Conservation (phyloP, 2,113 vertebrate genomes). For the Microcebus griseorufus region DNA sequence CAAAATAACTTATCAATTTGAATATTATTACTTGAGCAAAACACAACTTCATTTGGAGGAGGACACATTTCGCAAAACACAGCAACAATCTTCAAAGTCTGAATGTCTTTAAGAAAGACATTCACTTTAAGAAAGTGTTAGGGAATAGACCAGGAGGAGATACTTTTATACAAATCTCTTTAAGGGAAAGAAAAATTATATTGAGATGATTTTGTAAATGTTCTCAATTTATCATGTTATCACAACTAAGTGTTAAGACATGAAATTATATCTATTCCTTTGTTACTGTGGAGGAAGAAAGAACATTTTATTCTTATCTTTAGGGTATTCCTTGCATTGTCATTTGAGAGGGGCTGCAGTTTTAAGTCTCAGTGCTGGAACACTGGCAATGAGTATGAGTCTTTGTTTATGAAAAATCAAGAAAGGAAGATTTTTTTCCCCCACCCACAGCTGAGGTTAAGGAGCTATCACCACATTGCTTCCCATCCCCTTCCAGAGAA, state of each 20-base stretch:
- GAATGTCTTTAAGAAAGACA: too few species aligned
- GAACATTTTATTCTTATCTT: not conserved
- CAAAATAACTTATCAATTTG: not conserved
- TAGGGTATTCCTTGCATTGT: not conserved
- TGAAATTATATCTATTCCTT: not conserved
- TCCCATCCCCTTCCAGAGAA: not conserved
- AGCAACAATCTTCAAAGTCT: not conserved
- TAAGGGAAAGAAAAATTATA: not conserved
- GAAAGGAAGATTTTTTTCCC: not conserved
- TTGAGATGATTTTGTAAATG: not conserved
- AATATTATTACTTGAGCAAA: constrained; percentile 39
- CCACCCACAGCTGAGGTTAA: not conserved
- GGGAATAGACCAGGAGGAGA: not conserved
- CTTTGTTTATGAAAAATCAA: constrained; percentile 25
- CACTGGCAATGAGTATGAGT: not conserved
- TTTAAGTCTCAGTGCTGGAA: not conserved
- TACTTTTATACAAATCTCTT: not conserved
- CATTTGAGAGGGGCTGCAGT: not conserved
- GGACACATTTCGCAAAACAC: not conserved
- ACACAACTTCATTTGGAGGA: not conserved
- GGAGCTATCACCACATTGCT: not conserved
- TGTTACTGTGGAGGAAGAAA: not conserved
- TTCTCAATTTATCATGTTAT: constrained; percentile 26
- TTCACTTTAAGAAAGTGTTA: not conserved
- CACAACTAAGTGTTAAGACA: constrained; percentile 2